Percentiles rank a stretch among this genome's conserved stretches.
Conservation (phyloP, 2,113 vertebrate species). For the Albula glossodonta region DNA sequence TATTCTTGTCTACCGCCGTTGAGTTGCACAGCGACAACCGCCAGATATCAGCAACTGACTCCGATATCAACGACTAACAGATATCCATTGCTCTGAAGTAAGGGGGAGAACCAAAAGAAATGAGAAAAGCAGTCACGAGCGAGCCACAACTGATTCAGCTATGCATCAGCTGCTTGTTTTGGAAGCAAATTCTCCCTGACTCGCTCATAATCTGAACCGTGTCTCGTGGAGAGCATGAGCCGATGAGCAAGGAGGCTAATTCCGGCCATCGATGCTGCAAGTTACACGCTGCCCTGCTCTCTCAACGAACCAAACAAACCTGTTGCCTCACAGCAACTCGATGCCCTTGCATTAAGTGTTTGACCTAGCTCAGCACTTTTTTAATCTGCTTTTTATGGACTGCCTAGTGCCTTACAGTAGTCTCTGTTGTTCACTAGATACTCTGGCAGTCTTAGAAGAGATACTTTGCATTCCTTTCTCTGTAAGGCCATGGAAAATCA, state of each 20-base stretch:
- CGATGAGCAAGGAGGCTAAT: neutral
- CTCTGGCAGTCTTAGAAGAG: too few relatives aligned
- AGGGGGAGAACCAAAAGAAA: neutral
- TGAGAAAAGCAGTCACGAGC: neutral
- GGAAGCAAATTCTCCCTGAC: neutral
- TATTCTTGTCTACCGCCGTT: neutral
- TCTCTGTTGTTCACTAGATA: too few relatives aligned
- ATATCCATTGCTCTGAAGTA: neutral
- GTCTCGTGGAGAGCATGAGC: neutral
- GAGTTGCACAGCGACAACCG: too few relatives aligned
- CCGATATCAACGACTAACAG: neutral
- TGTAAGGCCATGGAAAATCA: neutral
- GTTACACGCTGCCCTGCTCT: too few relatives aligned
- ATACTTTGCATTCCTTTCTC: neutral
- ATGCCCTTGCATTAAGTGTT: too few relatives aligned
- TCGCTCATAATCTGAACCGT: neutral
- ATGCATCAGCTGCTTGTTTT: neutral
- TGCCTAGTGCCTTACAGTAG: too few relatives aligned
- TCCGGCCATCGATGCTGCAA: neutral
- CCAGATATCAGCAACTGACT: neutral
- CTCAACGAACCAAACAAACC: too few relatives aligned
- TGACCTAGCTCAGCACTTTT: too few relatives aligned
- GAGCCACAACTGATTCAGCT: neutral
- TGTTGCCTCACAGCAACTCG: too few relatives aligned
- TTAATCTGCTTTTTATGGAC: too few relatives aligned